phyloP scores from a whole-genome alignment of 1,140 invertebrate genomes.

The Zaprionus nigranus region DNA sequence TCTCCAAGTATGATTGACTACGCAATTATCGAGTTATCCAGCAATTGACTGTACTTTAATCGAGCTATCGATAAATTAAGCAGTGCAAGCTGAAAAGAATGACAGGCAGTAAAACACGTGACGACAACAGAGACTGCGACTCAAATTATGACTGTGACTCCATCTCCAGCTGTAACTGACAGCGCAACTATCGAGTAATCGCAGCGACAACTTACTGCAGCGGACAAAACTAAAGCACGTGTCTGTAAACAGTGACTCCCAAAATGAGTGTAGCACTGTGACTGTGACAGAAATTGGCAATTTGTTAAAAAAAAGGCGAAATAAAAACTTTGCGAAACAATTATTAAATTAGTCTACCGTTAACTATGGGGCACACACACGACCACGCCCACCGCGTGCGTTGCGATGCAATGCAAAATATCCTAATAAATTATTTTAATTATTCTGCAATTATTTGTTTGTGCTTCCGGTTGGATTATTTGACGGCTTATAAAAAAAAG shows the following conservation, averaged over 20 bases:
- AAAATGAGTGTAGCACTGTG: not conserved
- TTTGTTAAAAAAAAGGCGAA: not conserved
- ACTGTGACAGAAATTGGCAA: not conserved
- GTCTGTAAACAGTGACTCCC: too few species aligned
- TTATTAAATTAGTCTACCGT: slow-evolving; percentile 13
- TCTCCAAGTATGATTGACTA: too few species aligned
- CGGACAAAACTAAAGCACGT: too few species aligned
- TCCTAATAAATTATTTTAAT: slow-evolving; percentile 38
- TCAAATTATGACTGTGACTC: too few species aligned
- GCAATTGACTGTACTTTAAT: not conserved
- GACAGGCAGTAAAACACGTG: too few species aligned
- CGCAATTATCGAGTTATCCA: too few species aligned
- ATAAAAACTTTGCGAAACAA: not conserved
- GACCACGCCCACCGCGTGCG: not conserved
- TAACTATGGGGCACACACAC: not conserved
- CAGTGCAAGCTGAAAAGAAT: not conserved
- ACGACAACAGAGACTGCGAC: too few species aligned
- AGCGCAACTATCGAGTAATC: too few species aligned
- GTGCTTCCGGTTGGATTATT: slow-evolving; percentile 17
- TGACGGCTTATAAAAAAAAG: slow-evolving; percentile 6
- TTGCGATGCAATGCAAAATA: slow-evolving; percentile 6
- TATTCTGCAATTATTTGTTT: slow-evolving; percentile 34
- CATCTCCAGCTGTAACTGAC: too few species aligned
- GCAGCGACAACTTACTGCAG: too few species aligned
- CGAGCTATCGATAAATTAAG: not conserved